Evolutionary conservation across 2,797 vertebrate genomes (phyloP), one percentile per base, ranked within the genome.

Genomic region (Channallabes apus): DNA sequence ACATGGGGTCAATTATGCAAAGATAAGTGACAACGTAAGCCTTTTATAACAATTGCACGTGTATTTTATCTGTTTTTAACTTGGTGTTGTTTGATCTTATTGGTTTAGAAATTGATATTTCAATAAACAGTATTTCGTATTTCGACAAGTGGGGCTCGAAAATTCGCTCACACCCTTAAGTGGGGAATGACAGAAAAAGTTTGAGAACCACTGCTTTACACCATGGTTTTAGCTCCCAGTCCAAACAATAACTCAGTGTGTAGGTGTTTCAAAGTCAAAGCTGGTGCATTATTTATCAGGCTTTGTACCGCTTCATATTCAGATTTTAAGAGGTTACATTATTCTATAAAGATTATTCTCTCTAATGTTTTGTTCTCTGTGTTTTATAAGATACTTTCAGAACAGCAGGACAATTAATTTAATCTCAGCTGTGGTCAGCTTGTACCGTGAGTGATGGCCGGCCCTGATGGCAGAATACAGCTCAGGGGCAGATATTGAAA

Each of bases 231-330:
- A 78, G 61, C 54, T 58, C 32, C 69, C 58, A 59, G 72, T 83
- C 76, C 41, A 22, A 69, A 79, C 64, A 69, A 59, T 51, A 82
- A 54, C 62, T 61, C 64, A 76, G 3, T 71, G 85, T 59, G 80
- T 84, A 80, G 80, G 85, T 84, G 85, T 84, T 72, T 51, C 32
- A 84, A 82, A 61, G 67, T 38, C 69, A 85, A 86, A 84, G 56
- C 80, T n/a, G 82, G 59, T 84, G 22, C 84, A 54, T 38, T 67
- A 54, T 72, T 79, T 54, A 72, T 82, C 51, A 75, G 22, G 32
- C 58, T 38, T 79, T 78, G 56, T 78, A 7, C 29, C 8, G 29
- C 29, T 6, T 38, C 29, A 79, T 62, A 79, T 62, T 32, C 75
- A 58, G 54, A 59, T 54, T 75, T 62, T 20, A 51, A 76, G 51